Conservation (phyloP, 92 coral and sea anemone genomes). For the Porites divaricata region DNA sequence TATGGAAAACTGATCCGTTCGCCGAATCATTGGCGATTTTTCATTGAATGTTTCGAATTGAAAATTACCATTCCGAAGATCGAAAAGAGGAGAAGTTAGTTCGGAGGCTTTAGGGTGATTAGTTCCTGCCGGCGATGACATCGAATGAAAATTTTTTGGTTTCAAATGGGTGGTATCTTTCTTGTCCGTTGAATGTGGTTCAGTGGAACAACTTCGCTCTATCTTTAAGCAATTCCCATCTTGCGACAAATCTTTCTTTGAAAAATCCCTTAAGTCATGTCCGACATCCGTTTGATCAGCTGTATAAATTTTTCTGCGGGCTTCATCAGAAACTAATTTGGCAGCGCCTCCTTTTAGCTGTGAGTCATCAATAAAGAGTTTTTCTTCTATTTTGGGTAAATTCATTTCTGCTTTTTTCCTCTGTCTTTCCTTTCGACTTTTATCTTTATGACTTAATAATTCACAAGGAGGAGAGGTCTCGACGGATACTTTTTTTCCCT, state of each 20-base stretch:
- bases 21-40: neutral
- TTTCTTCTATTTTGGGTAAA: slow-evolving; percentile 16
- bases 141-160: neutral
- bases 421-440: neutral
- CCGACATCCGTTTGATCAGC: slow-evolving; percentile 6
- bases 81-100: neutral
- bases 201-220: neutral
- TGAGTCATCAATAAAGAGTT: slow-evolving; percentile 9
- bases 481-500: neutral
- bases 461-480: neutral
- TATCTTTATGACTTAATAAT: neutral
- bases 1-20: neutral
- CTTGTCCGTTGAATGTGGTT: neutral
- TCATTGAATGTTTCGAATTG: neutral
- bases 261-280: neutral
- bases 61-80: neutral
- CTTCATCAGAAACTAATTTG: neutral
- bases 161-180: neutral
- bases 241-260: neutral
- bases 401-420: slow-evolving; percentile 6
- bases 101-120: neutral
- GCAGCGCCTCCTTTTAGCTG: neutral
- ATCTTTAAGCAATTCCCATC: neutral
- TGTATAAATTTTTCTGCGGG: slow-evolving; percentile 4
- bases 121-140: slow-evolving; percentile 14